phyloP scores from a whole-genome alignment of 2,113 vertebrate species.

The Myrmecobius fasciatus region DNA sequence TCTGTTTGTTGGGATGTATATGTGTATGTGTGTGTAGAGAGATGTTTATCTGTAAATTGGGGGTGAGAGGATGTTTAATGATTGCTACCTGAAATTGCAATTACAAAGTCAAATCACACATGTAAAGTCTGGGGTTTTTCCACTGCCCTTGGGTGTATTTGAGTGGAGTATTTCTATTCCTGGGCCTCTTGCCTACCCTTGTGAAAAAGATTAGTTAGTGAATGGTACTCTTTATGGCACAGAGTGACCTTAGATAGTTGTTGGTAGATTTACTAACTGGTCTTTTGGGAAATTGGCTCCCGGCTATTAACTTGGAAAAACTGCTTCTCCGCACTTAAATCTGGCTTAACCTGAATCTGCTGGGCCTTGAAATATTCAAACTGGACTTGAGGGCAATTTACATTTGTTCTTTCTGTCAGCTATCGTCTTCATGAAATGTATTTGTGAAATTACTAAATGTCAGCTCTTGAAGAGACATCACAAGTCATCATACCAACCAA shows the following conservation, averaged over 20 bases:
- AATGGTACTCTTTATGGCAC: conserved; percentile 32
- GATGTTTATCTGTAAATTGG: conserved; percentile 83
- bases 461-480: neutral
- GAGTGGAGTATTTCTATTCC: conserved; percentile 66
- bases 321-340: conserved; percentile 30
- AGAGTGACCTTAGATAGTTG: conserved; percentile 64
- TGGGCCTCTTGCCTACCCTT: conserved; percentile 35
- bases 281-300: conserved; percentile 61
- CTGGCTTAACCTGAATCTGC: conserved; percentile 40
- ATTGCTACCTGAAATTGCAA: conserved; percentile 80
- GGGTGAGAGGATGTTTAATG: conserved; percentile 79
- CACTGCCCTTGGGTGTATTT: conserved; percentile 67
- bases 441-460: neutral
- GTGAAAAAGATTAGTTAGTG: conserved; percentile 60
- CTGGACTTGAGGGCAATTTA: neutral
- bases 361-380: conserved; percentile 11
- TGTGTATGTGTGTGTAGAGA: conserved; percentile 68
- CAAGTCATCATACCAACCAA: neutral
- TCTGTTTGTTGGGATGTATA: conserved; percentile 70
- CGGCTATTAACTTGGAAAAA: conserved; percentile 61
- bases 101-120: conserved; percentile 70
- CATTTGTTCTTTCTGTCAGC: neutral
- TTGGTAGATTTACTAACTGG: conserved; percentile 70
- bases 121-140: conserved; percentile 80
- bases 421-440: neutral